These are phyloP conservation scores for Polylopha cassiicola DNA, from an alignment of 2,888 invertebrate genomes.

Conservation along the genomic window DNA sequence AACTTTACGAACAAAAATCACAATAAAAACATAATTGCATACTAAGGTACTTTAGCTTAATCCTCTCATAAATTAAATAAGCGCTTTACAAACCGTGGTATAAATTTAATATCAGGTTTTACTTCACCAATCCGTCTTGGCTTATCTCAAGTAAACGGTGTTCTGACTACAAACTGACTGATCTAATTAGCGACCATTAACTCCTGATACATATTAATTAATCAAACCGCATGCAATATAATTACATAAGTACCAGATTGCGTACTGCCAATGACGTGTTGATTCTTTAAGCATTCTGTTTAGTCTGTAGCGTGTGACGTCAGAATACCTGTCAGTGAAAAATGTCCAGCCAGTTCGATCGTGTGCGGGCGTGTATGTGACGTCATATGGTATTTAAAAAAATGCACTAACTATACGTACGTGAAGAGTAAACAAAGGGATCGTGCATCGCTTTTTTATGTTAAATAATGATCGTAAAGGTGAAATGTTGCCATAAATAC, in stretches of 20 bases:
- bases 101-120: slow-evolving; percentile 26
- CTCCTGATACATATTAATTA: slow-evolving; percentile 54
- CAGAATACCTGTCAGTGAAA: slow-evolving; percentile 17
- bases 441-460: too few relatives aligned
- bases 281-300: slow-evolving; percentile 21
- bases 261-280: slow-evolving; percentile 7
- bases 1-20: slow-evolving; percentile 16
- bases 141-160: slow-evolving; percentile 40
- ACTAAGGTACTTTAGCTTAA: slow-evolving; percentile 12
- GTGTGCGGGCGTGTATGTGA: background rate
- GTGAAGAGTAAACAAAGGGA: background rate
- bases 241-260: slow-evolving; percentile 11
- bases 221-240: slow-evolving; percentile 22
- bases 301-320: slow-evolving; percentile 26
- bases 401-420: background rate
- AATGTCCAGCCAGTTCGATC: slow-evolving; percentile 7
- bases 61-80: slow-evolving; percentile 17
- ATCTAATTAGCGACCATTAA: slow-evolving; percentile 53
- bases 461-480: too few relatives aligned
- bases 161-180: slow-evolving; percentile 36
- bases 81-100: slow-evolving; percentile 18
- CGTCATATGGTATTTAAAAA: slow-evolving; percentile 3
- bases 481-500: too few relatives aligned
- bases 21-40: slow-evolving; percentile 16
- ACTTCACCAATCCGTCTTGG: slow-evolving; percentile 30